Conservation (phyloP, 2,888 invertebrate species). For the Tineola bisselliella region DNA sequence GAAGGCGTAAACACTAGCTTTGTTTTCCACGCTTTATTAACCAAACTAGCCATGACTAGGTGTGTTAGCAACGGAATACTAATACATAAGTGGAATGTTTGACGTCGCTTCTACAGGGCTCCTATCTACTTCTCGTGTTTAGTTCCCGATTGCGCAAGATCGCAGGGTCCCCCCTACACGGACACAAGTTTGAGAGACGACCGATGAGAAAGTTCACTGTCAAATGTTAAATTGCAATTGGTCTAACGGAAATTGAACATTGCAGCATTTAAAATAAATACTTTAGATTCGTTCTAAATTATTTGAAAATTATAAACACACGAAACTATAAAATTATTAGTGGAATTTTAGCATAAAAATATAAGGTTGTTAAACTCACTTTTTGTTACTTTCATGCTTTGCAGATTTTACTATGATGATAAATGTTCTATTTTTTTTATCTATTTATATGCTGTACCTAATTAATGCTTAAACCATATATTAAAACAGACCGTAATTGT, state of each 20-base stretch:
- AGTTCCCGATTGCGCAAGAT: background rate
- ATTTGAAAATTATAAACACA: too few relatives aligned
- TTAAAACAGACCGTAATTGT: too few relatives aligned
- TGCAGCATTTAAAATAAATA: too few relatives aligned
- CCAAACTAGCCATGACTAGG: background rate
- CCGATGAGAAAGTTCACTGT: background rate
- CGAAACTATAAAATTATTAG: too few relatives aligned
- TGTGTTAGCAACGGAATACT: background rate
- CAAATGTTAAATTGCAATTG: background rate
- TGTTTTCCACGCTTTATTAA: background rate
- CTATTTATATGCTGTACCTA: background rate
- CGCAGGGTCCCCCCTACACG: background rate
- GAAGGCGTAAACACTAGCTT: background rate
- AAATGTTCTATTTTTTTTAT: background rate
- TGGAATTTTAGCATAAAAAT: background rate
- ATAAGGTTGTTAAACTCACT: background rate
- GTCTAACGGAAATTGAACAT: background rate
- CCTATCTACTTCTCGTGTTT: background rate
- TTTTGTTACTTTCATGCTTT: background rate
- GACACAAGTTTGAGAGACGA: background rate
- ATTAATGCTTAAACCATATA: too few relatives aligned
- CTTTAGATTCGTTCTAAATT: too few relatives aligned
- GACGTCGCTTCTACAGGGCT: background rate
- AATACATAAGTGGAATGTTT: conserved; percentile 10
- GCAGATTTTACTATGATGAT: background rate